Base-by-base conservation (phyloP, 2,888 invertebrate genomes). In the Trilocha varians region DNA sequence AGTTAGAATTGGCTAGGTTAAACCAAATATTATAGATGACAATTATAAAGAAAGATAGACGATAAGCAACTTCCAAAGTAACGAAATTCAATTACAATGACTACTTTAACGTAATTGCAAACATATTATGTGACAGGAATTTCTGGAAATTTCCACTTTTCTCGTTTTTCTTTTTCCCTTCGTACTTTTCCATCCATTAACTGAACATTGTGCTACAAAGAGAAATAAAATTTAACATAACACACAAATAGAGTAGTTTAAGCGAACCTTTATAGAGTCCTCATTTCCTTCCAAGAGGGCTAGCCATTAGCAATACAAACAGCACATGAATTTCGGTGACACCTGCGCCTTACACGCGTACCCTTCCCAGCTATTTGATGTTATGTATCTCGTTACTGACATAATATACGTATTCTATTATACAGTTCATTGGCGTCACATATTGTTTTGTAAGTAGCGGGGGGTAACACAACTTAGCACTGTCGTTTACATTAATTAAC, bases 241-340 rank as follows among this genome's bases (percentile, higher is more conserved):
- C 25, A 25, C 11, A 25, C 6, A 25, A 25, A 3, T 25, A n/a
- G n/a, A n/a, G 1, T 25, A 25, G 37, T 41, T 16, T 39, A 18
- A 14, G 35, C 34, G 9, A 18, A 6, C 18, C 34, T 50, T 55
- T 51, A 58, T 53, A 57, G 45, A 54, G 59, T 59, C 42, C 45
- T 72, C 65, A 71, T 72, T 72, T 70, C 72, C 73, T 67, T 58
- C 59, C 59, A 58, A 65, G 65, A 59, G 58, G 50, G 56, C 46
- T 57, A 50, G 62, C 78, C 77, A 79, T 78, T 79, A 79, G 70
- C 66, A 72, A 63, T 55, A 68, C 73, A 78, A 78, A 79, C 78
- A 76, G 56, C 60, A 64, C 66, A 61, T 53, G 63, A 60, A 62
- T 70, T 70, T 69, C 44, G 62, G 70, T 68, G 73, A 75, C 76